Percentiles rank a stretch among this genome's conserved stretches.
Evolutionary conservation across 2,113 vertebrate genomes (phyloP).

Genomic region (Zootoca vivipara): DNA sequence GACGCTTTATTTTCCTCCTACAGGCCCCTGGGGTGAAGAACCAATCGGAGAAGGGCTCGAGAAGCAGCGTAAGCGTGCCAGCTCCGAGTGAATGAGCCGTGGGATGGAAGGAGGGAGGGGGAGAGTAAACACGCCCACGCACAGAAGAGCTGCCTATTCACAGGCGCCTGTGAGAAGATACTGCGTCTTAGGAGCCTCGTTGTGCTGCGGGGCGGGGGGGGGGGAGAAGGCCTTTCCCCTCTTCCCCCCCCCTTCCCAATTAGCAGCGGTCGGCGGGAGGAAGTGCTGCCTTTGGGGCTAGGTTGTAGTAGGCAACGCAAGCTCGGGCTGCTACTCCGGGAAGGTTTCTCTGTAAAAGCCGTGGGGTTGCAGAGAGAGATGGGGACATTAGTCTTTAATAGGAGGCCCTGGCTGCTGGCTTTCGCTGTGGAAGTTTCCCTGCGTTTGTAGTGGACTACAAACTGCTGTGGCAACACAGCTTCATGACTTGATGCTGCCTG

Average conservation of each 20-base stretch:
- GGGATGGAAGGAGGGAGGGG: background rate
- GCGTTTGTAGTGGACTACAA: too few relatives aligned
- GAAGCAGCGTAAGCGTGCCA: background rate
- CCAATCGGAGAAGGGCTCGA: conserved; percentile 3
- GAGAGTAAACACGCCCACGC: background rate
- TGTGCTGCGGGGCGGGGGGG: background rate
- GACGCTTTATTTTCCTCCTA: background rate
- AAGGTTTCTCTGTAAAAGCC: too few relatives aligned
- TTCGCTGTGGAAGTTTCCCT: too few relatives aligned
- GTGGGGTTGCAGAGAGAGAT: too few relatives aligned
- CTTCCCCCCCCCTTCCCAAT: background rate
- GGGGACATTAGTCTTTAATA: too few relatives aligned
- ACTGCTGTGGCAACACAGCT: too few relatives aligned
- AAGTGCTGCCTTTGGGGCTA: background rate
- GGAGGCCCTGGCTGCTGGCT: too few relatives aligned
- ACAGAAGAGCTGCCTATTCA: background rate
- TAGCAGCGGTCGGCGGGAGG: background rate
- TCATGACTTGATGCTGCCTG: too few relatives aligned
- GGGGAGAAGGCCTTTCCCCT: rapidly evolving
- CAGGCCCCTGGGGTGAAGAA: background rate
- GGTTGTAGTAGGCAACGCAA: background rate
- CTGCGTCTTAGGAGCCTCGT: background rate
- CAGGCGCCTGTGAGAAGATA: background rate
- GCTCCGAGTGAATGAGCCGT: conserved; percentile 6
- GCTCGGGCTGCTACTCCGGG: background rate